Conservation (phyloP, 2,797 vertebrate species). For the Labroides dimidiatus region DNA sequence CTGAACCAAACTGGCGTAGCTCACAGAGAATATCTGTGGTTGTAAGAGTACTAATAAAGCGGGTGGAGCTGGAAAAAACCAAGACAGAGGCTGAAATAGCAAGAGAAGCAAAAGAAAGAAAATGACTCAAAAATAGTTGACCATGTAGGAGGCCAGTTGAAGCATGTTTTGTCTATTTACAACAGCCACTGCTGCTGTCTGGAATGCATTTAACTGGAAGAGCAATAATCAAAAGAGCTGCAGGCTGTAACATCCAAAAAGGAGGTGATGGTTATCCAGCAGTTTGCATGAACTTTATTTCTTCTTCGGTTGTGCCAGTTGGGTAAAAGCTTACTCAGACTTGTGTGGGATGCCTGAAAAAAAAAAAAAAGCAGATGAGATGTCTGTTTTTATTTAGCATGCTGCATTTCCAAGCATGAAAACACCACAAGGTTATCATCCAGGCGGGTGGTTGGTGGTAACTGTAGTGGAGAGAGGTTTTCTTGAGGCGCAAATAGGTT, state of each 20-base stretch:
- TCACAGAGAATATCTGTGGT: constrained; percentile 59
- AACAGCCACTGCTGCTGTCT: constrained; percentile 57
- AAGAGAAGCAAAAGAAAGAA: constrained; percentile 37
- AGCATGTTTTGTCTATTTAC: constrained; percentile 72
- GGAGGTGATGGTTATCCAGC: constrained; percentile 42
- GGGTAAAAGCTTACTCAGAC: constrained; percentile 37
- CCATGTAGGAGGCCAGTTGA: constrained; percentile 53
- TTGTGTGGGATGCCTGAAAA: constrained; percentile 42
- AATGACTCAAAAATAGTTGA: constrained; percentile 45
- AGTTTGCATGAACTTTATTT: constrained; percentile 44
- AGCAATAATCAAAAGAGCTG: constrained; percentile 59
- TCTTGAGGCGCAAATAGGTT: constrained; percentile 55
- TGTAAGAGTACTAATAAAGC: constrained; percentile 42
- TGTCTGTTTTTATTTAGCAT: constrained; percentile 58
- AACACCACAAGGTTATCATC: constrained; percentile 37
- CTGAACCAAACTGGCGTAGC: constrained; percentile 36
- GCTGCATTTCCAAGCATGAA: constrained; percentile 39
- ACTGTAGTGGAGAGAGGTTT: constrained; percentile 37
- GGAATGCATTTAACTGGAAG: constrained; percentile 63
- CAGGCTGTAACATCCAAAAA: constrained; percentile 47
- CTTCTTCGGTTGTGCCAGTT: constrained; percentile 35
- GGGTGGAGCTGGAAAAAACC: constrained; percentile 40
- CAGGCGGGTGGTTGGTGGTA: constrained; percentile 72
- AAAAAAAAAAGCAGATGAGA: constrained; percentile 26
- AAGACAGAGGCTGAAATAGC: constrained; percentile 35